These are phyloP conservation scores for Ctenosaura bakeri DNA, from an alignment of 2,797 vertebrate species.

Conservation along the genomic window DNA sequence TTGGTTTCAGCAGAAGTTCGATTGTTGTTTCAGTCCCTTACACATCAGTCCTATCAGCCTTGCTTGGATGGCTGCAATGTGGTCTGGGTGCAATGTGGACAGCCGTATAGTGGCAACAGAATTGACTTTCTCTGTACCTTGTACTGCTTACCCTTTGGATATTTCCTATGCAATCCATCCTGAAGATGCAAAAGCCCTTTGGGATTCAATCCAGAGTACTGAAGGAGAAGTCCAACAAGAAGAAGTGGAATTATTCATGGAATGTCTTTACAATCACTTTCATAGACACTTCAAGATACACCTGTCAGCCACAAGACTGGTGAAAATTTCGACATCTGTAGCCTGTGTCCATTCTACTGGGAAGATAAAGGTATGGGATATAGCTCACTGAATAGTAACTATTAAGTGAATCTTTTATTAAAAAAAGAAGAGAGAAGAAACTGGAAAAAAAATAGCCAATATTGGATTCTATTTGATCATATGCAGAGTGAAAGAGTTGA, in stretches of 20 bases:
- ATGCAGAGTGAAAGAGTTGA: neutral
- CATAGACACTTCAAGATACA: slow-evolving; percentile 92
- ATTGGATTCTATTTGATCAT: neutral
- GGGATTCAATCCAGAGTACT: slow-evolving; percentile 85
- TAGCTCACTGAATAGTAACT: neutral
- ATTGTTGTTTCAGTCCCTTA: slow-evolving; percentile 89
- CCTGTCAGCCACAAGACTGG: slow-evolving; percentile 87
- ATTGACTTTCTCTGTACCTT: slow-evolving; percentile 87
- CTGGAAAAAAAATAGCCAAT: neutral
- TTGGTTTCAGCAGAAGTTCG: slow-evolving; percentile 93
- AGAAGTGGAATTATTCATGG: slow-evolving; percentile 89
- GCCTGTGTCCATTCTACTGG: slow-evolving; percentile 88
- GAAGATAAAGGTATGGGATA: slow-evolving; percentile 87
- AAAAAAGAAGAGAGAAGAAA: too few relatives aligned
- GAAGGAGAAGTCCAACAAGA: slow-evolving; percentile 83
- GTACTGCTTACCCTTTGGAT: slow-evolving; percentile 81
- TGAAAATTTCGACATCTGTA: slow-evolving; percentile 88
- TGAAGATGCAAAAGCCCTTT: slow-evolving; percentile 90
- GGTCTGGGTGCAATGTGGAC: slow-evolving; percentile 87
- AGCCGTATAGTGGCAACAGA: slow-evolving; percentile 78
- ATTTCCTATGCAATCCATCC: slow-evolving; percentile 87
- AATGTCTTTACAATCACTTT: slow-evolving; percentile 89
- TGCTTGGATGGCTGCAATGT: slow-evolving; percentile 91
- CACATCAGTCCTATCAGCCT: slow-evolving; percentile 86
- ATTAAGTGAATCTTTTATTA: neutral